A percentile compares a stretch with the other conserved stretches of the same genome.
phyloP scores from a whole-genome alignment of 2,888 invertebrate genomes.

The Heteromurus nitidus region DNA sequence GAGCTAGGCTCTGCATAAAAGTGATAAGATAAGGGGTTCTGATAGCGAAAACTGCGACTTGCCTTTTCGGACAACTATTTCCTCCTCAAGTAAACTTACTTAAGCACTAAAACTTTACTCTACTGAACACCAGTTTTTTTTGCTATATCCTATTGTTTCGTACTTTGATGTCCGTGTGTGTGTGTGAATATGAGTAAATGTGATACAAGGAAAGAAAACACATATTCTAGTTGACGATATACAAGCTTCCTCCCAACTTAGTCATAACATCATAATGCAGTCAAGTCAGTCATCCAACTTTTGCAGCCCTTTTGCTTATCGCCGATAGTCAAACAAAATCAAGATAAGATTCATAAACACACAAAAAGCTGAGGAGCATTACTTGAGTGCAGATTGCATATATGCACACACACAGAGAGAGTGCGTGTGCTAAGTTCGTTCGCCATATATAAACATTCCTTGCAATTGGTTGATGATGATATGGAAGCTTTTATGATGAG shows the following conservation, averaged over 20 bases:
- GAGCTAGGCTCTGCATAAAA: constrained; percentile 51
- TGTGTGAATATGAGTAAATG: too few relatives aligned
- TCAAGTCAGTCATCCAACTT: constrained; percentile 59
- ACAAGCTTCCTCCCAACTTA: too few relatives aligned
- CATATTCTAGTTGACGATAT: too few relatives aligned
- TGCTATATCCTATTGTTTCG: too few relatives aligned
- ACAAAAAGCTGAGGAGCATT: constrained; percentile 21
- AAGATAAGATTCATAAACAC: constrained; percentile 54
- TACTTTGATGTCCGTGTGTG: too few relatives aligned
- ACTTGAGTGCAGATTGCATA: not conserved
- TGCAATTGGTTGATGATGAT: constrained; percentile 22
- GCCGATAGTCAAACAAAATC: constrained; percentile 62
- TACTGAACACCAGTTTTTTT: too few relatives aligned
- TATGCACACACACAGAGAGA: not conserved
- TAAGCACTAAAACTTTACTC: constrained; percentile 4
- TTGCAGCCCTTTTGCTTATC: constrained; percentile 48
- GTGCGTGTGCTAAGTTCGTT: not conserved
- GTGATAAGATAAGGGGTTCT: constrained; percentile 57
- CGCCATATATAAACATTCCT: not conserved
- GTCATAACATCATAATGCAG: constrained; percentile 53
- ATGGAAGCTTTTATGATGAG: constrained; percentile 48
- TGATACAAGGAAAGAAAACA: too few relatives aligned
- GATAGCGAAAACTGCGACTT: constrained; percentile 59
- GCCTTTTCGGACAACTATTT: constrained; percentile 62
- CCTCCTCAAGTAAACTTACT: constrained; percentile 55